Base-by-base conservation (phyloP, 2,113 vertebrate genomes). In the Oryzias celebensis region DNA sequence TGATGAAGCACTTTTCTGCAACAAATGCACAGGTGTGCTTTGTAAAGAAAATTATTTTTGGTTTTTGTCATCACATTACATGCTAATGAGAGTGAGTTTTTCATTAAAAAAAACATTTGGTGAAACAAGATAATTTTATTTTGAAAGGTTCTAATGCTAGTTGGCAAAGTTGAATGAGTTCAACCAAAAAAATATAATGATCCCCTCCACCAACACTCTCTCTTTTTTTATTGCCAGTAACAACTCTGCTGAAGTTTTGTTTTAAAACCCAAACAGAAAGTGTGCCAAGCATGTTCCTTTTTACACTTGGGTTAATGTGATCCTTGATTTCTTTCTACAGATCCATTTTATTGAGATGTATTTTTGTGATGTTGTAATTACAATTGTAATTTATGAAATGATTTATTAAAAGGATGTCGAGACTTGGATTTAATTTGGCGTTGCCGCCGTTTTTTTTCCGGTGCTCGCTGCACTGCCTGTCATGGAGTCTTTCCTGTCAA, bases 341-440 rank as follows among this genome's bases (percentile, higher is more conserved):
- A 82, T 83, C 56, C 58, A 83, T 85, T 90, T 87, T 67, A 81
- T 81, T 53, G 71, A 80, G 82, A 67, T 77, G 74, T 90, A 89
- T 88, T 91, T 88, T 90, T 87, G 84, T 88, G 84, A 87, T n/a
- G 78, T 84, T 87, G 81, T 77, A 79, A 75, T 84, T 86, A 45
- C 87, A 84, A 77, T 81, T 89, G 87, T 88, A 88, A 90, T 88
- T 90, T 86, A 90, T 88, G 70, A 89, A 90, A 86, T 77, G 56
- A 78, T 86, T 86, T 87, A 91, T 88, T 89, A 91, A 91, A 90
- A 72, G 41, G 10, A 48, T 48, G 8, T 4, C 3, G 66, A 80
- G 84, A 64, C 18, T 65, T 64, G 18, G 43, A 22, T 69, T 68
- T 59, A 16, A 59, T 58, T 45, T 20, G 28, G 4, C 31, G 20